phyloP scores from a whole-genome alignment of 2,113 vertebrate species.

The Apteryx owenii region DNA sequence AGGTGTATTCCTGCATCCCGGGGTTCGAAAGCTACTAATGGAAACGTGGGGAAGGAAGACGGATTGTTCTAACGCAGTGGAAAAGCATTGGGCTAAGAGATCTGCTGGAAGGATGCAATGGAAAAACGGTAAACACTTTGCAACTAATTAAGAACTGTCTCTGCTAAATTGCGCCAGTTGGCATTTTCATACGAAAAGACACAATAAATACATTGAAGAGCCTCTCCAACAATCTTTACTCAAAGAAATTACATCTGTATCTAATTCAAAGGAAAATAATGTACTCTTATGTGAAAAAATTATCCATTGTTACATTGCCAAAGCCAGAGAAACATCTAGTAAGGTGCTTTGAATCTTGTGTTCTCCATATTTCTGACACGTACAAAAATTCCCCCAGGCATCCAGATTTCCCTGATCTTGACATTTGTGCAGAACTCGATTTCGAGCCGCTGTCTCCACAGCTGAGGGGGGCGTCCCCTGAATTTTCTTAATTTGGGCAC shows the following conservation, averaged over 20 bases:
- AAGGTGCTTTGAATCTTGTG: not conserved
- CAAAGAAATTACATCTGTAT: slow-evolving; percentile 23
- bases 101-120: not conserved
- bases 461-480: not conserved
- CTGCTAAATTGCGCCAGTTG: slow-evolving; percentile 15
- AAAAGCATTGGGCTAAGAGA: not conserved
- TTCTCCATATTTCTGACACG: not conserved
- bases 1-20: not conserved
- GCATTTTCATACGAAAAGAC: slow-evolving; percentile 26
- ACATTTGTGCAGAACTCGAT: not conserved
- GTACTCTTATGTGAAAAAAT: not conserved
- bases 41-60: not conserved
- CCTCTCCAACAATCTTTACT: slow-evolving; percentile 17
- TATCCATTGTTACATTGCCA: not conserved
- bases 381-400: not conserved
- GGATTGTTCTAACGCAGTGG: not conserved
- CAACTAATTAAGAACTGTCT: not conserved
- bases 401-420: not conserved
- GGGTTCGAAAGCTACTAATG: not conserved
- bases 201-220: not conserved
- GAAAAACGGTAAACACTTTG: not conserved
- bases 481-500: not conserved
- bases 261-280: slow-evolving; percentile 14
- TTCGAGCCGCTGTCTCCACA: not conserved
- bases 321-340: not conserved